Conservation (phyloP, 2,113 vertebrate genomes). For the Orycteropus afer region DNA sequence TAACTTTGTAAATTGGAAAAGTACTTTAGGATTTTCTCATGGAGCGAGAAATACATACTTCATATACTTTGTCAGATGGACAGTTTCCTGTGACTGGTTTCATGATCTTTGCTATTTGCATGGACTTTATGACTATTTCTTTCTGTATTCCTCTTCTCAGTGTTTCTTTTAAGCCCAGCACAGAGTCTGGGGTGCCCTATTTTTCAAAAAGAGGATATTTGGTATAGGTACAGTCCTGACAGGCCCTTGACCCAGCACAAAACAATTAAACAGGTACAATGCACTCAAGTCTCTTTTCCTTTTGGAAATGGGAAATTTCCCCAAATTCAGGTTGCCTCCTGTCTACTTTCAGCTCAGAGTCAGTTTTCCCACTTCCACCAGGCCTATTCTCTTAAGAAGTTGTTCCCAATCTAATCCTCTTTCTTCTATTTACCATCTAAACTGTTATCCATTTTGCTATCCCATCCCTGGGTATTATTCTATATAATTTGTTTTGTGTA, state of each 20-base stretch:
- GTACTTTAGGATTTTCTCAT: not conserved
- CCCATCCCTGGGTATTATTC: too few relatives aligned
- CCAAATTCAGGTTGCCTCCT: not conserved
- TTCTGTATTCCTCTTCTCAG: not conserved
- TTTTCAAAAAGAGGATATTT: not conserved
- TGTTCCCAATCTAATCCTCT: not conserved
- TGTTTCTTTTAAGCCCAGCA: not conserved
- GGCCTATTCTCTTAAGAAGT: not conserved
- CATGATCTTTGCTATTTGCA: not conserved
- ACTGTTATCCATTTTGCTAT: not conserved
- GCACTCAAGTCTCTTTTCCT: not conserved
- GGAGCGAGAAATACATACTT: not conserved
- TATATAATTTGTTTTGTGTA: too few relatives aligned
- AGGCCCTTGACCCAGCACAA: not conserved
- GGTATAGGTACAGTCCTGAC: not conserved
- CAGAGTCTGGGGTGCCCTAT: not conserved
- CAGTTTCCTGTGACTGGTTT: not conserved
- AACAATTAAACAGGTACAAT: not conserved
- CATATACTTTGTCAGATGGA: not conserved
- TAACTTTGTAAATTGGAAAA: constrained; percentile 14
- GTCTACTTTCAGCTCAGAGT: not conserved
- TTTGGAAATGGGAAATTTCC: not conserved
- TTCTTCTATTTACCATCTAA: not conserved
- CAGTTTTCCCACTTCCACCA: not conserved
- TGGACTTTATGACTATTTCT: constrained; percentile 12